A percentile compares a stretch with the other conserved stretches of the same genome.
These are phyloP conservation scores for Octodonta nipae DNA, from an alignment of 2,888 invertebrate genomes.

Conservation along the genomic window DNA sequence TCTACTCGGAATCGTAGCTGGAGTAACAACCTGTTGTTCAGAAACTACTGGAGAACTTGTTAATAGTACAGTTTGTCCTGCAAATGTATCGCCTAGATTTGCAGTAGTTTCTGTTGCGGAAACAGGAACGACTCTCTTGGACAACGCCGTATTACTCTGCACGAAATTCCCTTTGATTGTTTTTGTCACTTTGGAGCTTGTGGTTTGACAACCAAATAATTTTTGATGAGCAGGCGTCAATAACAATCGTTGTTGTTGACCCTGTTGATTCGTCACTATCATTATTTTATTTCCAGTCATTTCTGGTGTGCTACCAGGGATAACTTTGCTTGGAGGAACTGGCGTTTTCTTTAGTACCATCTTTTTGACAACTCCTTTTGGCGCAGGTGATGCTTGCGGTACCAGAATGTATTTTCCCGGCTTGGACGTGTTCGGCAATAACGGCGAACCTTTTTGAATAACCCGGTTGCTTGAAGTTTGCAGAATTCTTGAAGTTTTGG, in stretches of 20 bases:
- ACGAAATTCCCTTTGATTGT: slow-evolving; percentile 19
- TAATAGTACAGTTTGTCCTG: not conserved
- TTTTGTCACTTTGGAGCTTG: slow-evolving; percentile 15
- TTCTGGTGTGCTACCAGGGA: slow-evolving; percentile 22
- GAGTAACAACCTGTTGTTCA: not conserved
- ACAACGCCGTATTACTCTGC: slow-evolving; percentile 16
- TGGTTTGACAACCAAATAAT: slow-evolving; percentile 41
- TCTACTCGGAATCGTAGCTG: slow-evolving; percentile 4
- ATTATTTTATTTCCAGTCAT: slow-evolving; percentile 43
- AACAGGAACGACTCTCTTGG: slow-evolving; percentile 5
- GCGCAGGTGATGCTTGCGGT: slow-evolving; percentile 8
- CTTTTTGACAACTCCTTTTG: slow-evolving; percentile 20
- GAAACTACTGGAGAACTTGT: not conserved
- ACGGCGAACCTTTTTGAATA: slow-evolving; percentile 7
- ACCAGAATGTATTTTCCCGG: slow-evolving; percentile 19
- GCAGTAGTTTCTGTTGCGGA: slow-evolving; percentile 5
- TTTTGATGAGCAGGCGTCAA: slow-evolving; percentile 48
- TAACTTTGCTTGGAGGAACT: slow-evolving; percentile 33
- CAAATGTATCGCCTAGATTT: not conserved
- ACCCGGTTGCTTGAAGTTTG: slow-evolving; percentile 4
- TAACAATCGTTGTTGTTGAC: slow-evolving; percentile 45
- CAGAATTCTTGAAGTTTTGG: slow-evolving; percentile 9
- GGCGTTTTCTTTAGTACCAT: slow-evolving; percentile 33
- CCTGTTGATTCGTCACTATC: slow-evolving; percentile 51
- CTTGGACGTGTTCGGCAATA: slow-evolving; percentile 13